Evolutionary conservation across 2,888 invertebrate species (phyloP).

Genomic region (Nineta flava): DNA sequence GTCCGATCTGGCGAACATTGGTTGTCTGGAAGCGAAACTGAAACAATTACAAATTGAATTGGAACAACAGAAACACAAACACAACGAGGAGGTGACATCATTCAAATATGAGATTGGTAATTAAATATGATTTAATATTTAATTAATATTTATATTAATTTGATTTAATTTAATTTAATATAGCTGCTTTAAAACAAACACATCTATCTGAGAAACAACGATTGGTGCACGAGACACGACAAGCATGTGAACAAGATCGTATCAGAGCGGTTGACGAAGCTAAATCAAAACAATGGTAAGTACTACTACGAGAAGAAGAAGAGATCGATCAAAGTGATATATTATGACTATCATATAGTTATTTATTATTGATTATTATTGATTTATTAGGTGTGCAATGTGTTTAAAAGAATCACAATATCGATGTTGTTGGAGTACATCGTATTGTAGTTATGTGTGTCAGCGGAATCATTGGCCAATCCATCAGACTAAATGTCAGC

Average conservation of each 20-base stretch:
- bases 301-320: too few relatives aligned
- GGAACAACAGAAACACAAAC: constrained; percentile 52
- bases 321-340: too few relatives aligned
- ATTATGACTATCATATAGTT: too few relatives aligned
- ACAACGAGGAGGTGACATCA: constrained; percentile 57
- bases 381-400: constrained; percentile 48
- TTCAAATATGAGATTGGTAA: constrained; percentile 34
- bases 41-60: constrained; percentile 47
- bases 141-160: not conserved
- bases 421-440: constrained; percentile 94
- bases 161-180: not conserved
- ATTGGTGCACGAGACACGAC: constrained; percentile 44
- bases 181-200: constrained; percentile 23
- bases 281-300: constrained; percentile 75
- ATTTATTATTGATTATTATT: not conserved
- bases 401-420: constrained; percentile 80
- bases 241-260: constrained; percentile 51
- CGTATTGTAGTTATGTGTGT: constrained; percentile 81
- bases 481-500: constrained; percentile 49
- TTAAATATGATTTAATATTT: constrained; percentile 12
- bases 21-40: constrained; percentile 38
- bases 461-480: constrained; percentile 74
- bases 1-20: constrained; percentile 40
- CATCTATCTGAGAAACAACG: constrained; percentile 55
- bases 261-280: constrained; percentile 56